Evolutionary conservation across 2,888 invertebrate species (phyloP), one percentile per base, ranked within the genome.

Genomic region (Aleiodes alternator): DNA sequence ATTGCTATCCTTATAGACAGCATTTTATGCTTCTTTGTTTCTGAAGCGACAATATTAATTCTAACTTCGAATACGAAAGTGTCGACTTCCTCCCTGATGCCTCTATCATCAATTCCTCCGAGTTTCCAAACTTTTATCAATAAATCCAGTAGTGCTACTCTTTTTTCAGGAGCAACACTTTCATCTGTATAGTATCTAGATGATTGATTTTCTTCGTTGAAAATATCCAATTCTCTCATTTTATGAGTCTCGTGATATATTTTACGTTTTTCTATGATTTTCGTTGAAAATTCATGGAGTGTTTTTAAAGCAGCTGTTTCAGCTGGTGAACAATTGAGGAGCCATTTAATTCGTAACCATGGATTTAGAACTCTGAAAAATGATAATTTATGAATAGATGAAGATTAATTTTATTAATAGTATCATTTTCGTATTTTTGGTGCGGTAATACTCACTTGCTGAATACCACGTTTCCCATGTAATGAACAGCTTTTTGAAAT

Each of bases 281-380:
- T 89, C 69, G 88, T 88, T 0, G 92, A 92, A 81, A 93, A 93
- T 7, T 82, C 86, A 79, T 93, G 93, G 23, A 93, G 87, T 9
- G 90, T 87, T 61, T 89, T 84, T 0, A 93, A 82, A 69, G 89
- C 87, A 0, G 92, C 89, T 0, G 91, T 77, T 61, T 91, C 90
- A 93, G 91, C 6, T 93, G 91, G 86, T 95, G 95, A 7, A 94
- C 82, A 82, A 9, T 43, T 43, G 43, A 93, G 95, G 53, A 94
- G 82, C 1, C 90, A 87, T 48, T 92, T 90, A 0, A 89, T 83
- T 84, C 92, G 91, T 0, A 93, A 86, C 90, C 94, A 93, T 0
- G 95, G 92, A 75, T 90, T 91, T 0, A 90, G 82, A 3, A 48
- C 31, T 59, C 57, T 56, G n/a, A 34, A 8, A 56, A 53, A 0